Evolutionary conservation across 2,888 invertebrate species (phyloP).

Genomic region (Drosophila barbarae): DNA sequence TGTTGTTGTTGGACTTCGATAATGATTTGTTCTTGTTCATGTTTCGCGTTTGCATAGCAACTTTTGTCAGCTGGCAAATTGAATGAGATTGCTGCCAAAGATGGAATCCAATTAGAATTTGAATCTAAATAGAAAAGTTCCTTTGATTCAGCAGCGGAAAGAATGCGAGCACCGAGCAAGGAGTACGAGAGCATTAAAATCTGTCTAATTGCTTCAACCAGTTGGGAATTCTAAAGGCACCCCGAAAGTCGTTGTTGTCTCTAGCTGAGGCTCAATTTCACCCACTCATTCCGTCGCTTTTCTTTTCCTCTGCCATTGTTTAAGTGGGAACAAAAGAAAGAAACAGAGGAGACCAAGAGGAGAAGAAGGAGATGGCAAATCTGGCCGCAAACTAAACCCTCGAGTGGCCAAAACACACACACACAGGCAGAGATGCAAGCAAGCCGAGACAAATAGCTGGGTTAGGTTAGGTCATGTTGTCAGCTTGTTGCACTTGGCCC

Average conservation of each 20-base stretch:
- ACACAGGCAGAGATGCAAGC: constrained; percentile 3
- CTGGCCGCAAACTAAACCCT: constrained; percentile 39
- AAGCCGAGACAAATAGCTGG: constrained; percentile 48
- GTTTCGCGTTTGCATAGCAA: constrained; percentile 64
- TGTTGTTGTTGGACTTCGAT: constrained; percentile 34
- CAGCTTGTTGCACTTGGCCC: constrained; percentile 75
- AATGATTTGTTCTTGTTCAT: constrained; percentile 42
- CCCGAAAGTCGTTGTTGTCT: constrained; percentile 3
- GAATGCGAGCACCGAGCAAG: constrained; percentile 7
- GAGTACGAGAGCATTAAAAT: constrained; percentile 19
- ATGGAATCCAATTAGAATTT: constrained; percentile 62
- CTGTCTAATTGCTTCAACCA: constrained; percentile 30
- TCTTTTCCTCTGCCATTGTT: constrained; percentile 13
- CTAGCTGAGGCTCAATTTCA: constrained; percentile 2
- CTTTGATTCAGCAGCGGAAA: constrained; percentile 26
- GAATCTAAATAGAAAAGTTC: constrained; percentile 36
- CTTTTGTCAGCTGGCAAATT: constrained; percentile 59
- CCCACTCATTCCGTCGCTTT: constrained; percentile 1
- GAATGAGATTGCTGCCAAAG: constrained; percentile 39
- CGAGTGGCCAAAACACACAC: constrained; percentile 17
- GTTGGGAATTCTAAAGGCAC: constrained; percentile 15
- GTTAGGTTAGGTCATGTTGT: constrained; percentile 61
- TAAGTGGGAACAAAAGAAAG: constrained; percentile 14
- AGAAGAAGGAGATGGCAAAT: constrained; percentile 4
- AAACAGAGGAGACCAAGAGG: background rate